Evolutionary conservation across 2,888 invertebrate species (phyloP).

Genomic region (Oscheius sp.): DNA sequence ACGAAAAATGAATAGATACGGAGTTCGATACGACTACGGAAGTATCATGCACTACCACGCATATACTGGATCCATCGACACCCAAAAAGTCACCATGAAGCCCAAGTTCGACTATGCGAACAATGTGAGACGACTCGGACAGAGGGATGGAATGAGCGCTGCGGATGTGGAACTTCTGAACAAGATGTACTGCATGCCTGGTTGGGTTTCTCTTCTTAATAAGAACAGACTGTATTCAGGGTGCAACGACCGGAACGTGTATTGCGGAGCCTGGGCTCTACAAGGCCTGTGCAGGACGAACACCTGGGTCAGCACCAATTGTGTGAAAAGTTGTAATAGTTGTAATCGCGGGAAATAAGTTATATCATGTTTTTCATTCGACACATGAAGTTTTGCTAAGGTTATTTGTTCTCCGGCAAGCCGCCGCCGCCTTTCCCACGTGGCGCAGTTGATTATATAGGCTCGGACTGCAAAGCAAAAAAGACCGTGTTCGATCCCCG

Average conservation of each 20-base stretch:
- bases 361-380: not conserved
- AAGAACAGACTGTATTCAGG: constrained; percentile 34
- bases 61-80: constrained; percentile 62
- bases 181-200: constrained; percentile 70
- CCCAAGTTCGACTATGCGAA: constrained; percentile 57
- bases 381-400: no score
- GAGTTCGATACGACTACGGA: constrained; percentile 63
- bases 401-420: no score
- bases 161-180: constrained; percentile 65
- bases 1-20: constrained; percentile 50
- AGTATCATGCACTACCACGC: constrained; percentile 71
- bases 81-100: constrained; percentile 66
- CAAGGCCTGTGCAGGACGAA: constrained; percentile 58
- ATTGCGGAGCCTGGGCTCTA: constrained; percentile 71
- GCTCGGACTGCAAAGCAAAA: no score
- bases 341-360: constrained; percentile 47
- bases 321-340: constrained; percentile 67
- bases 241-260: constrained; percentile 67
- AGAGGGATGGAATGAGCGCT: constrained; percentile 60
- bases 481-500: no score
- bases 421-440: not conserved
- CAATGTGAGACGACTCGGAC: constrained; percentile 65
- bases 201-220: constrained; percentile 9
- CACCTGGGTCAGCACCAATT: constrained; percentile 65
- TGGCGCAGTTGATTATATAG: not conserved